Conservation (phyloP, 2,113 vertebrate genomes). For the Petrocephalus zakoni region DNA sequence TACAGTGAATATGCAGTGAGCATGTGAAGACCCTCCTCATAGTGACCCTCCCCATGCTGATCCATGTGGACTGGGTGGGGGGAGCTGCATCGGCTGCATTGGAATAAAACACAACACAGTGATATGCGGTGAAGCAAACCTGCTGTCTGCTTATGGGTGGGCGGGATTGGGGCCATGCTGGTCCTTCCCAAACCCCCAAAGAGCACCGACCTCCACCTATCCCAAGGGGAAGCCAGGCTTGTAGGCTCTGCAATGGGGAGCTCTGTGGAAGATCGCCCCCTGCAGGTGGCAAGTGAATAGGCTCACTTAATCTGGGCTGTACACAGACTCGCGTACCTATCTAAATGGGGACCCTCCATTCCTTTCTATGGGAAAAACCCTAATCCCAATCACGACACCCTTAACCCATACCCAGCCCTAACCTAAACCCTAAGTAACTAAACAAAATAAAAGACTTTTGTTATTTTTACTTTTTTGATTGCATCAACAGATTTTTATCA, state of each 20-base stretch:
- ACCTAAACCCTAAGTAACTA: too few relatives aligned
- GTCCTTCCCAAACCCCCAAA: neutral
- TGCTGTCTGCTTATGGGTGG: neutral
- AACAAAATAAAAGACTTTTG: too few relatives aligned
- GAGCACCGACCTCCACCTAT: constrained; percentile 12
- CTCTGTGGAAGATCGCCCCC: neutral
- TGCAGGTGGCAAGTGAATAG: constrained; percentile 16
- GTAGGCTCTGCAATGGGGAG: neutral
- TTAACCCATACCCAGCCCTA: too few relatives aligned
- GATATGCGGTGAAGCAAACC: neutral
- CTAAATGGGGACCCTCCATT: too few relatives aligned
- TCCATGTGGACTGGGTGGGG: neutral
- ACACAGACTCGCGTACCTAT: neutral
- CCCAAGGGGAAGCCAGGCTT: neutral
- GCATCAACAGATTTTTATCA: too few relatives aligned
- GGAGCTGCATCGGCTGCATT: neutral
- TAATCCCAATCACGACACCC: too few relatives aligned
- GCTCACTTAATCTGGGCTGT: neutral
- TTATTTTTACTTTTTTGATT: too few relatives aligned
- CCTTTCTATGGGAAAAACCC: too few relatives aligned
- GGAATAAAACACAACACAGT: neutral
- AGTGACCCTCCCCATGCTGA: neutral
- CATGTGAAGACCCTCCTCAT: neutral
- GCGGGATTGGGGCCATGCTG: neutral
- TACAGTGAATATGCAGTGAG: neutral